phyloP scores from a whole-genome alignment of 2,888 invertebrate species.

The Nemotelus nigrinus region DNA sequence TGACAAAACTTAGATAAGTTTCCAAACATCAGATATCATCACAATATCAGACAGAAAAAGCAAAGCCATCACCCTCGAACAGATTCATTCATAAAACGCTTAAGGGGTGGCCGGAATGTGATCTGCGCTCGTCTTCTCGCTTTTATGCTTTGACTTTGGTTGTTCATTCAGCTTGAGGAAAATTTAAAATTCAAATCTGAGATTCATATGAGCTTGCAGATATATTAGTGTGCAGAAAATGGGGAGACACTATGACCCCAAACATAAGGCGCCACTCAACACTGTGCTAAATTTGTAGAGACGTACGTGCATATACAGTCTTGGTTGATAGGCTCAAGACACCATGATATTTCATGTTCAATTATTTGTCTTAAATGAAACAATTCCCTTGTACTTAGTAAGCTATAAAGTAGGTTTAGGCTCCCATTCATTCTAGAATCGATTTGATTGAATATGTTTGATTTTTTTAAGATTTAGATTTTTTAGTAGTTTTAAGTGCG shows the following conservation, averaged over 20 bases:
- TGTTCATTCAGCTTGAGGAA: conserved; percentile 6
- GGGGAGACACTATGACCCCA: neutral
- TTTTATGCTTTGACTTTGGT: neutral
- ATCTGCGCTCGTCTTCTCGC: conserved; percentile 7
- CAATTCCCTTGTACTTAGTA: too few species aligned
- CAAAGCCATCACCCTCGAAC: neutral
- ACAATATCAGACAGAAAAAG: neutral
- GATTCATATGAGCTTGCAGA: conserved; percentile 31
- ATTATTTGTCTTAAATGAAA: too few species aligned
- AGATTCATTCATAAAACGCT: conserved; percentile 8
- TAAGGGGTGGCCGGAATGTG: neutral
- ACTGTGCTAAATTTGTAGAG: neutral
- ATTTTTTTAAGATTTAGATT: too few species aligned
- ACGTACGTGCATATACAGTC: too few species aligned
- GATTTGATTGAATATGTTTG: too few species aligned
- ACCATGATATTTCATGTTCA: too few species aligned
- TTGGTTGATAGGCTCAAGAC: too few species aligned
- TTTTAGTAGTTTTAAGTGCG: too few species aligned
- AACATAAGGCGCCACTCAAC: conserved; percentile 33
- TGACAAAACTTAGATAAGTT: neutral
- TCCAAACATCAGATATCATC: conserved; percentile 18
- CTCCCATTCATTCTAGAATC: too few species aligned
- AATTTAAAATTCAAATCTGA: conserved; percentile 41
- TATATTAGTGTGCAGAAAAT: neutral
- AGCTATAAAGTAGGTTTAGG: too few species aligned